A percentile compares a stretch with the other conserved stretches of the same genome.
Conservation (phyloP, 2,113 vertebrate genomes). For the Bujurquina vittata region DNA sequence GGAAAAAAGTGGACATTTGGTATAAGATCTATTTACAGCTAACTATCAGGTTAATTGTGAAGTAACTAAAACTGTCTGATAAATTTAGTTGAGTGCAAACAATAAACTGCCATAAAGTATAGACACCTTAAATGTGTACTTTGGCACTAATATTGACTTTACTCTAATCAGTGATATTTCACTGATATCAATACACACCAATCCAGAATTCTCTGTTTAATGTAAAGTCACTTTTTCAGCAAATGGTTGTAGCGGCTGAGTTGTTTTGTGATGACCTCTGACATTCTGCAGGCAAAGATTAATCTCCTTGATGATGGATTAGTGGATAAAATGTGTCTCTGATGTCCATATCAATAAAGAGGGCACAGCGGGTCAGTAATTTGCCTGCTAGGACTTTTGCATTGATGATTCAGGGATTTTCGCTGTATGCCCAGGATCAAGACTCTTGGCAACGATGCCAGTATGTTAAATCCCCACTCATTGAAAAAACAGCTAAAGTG, state of each 20-base stretch:
- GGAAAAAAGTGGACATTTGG: background rate
- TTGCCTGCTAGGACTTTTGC: constrained; percentile 71
- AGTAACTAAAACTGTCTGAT: background rate
- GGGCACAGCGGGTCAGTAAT: constrained; percentile 65
- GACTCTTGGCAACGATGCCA: constrained; percentile 70
- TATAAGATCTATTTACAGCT: background rate
- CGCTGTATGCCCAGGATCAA: constrained; percentile 68
- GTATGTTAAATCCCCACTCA: constrained; percentile 68
- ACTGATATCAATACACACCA: background rate
- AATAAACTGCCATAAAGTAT: background rate
- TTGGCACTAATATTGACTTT: background rate
- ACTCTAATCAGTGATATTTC: background rate
- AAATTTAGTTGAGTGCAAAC: background rate
- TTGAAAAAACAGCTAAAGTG: constrained; percentile 71
- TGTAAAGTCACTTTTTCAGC: background rate
- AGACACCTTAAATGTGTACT: background rate
- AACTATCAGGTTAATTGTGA: background rate
- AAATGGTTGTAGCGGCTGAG: background rate
- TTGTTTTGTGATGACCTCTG: constrained; percentile 57
- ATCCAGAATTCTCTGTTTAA: background rate
- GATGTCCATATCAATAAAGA: constrained; percentile 65
- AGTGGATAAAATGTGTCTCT: constrained; percentile 45
- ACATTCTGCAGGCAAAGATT: constrained; percentile 53
- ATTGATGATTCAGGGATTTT: constrained; percentile 79
- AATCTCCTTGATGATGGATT: constrained; percentile 52